Conservation (phyloP, 2,888 invertebrate genomes). For the Rotaria sp. region DNA sequence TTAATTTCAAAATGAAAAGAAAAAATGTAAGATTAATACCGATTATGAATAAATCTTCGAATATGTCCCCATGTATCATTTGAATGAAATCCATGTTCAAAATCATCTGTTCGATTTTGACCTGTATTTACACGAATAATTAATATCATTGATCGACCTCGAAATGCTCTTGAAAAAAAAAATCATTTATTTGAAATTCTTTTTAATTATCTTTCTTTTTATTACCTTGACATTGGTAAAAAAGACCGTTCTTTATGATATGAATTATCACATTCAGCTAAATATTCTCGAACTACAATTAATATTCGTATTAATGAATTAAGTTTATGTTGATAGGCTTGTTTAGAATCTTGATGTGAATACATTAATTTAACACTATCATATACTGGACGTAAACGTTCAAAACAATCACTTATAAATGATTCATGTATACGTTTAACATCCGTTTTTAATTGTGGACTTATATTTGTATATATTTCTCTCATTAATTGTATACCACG, state of each 20-base stretch:
- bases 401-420: conserved; percentile 82
- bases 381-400: conserved; percentile 71
- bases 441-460: conserved; percentile 72
- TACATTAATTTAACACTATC: conserved; percentile 55
- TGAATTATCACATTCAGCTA: conserved; percentile 77
- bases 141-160: background rate
- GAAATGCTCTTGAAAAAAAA: background rate
- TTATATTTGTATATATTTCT: conserved; percentile 85
- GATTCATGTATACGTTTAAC: conserved; percentile 75
- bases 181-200: background rate
- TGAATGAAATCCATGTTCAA: conserved; percentile 4
- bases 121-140: conserved; percentile 1
- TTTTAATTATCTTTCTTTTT: no score
- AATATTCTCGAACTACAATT: conserved; percentile 86
- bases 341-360: conserved; percentile 50
- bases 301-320: conserved; percentile 65
- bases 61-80: conserved; percentile 30
- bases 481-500: conserved; percentile 82
- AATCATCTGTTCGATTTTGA: conserved; percentile 11
- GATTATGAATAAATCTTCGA: conserved; percentile 17
- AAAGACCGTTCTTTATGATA: conserved; percentile 74
- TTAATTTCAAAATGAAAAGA: background rate
- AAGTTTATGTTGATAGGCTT: conserved; percentile 72
- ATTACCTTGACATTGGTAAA: conserved; percentile 67
- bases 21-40: background rate